Evolutionary conservation across 1,140 invertebrate species (phyloP).

Genomic region (Harlomillsia oculata): DNA sequence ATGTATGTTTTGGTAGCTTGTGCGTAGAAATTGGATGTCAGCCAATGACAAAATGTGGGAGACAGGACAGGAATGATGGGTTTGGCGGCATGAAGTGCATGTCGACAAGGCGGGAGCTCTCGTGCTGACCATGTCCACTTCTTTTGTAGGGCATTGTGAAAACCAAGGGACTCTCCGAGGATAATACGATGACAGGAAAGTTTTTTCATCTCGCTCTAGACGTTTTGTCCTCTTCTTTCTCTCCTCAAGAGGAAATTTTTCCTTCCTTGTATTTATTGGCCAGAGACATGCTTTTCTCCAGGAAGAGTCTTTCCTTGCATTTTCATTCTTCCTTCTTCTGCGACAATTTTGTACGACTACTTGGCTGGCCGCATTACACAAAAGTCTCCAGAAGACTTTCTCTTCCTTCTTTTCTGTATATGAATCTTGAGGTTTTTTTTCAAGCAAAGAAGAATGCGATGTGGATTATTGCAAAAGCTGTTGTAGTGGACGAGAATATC

Average conservation of each 20-base stretch:
- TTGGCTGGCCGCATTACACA: too few relatives aligned
- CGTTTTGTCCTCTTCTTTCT: too few relatives aligned
- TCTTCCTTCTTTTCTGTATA: neutral
- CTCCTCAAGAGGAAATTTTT: too few relatives aligned
- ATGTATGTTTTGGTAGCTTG: too few relatives aligned
- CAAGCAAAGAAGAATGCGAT: neutral
- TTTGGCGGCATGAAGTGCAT: neutral
- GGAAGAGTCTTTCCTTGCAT: too few relatives aligned
- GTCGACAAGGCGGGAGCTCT: neutral
- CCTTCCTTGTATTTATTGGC: too few relatives aligned
- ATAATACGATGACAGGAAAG: neutral
- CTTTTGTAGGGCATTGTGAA: neutral
- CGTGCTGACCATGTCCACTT: neutral
- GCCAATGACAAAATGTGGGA: conserved; percentile 5
- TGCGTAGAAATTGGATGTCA: conserved; percentile 12
- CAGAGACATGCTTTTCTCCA: too few relatives aligned
- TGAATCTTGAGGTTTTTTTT: neutral
- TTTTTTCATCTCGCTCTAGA: too few relatives aligned
- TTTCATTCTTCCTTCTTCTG: too few relatives aligned
- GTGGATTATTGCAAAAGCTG: neutral
- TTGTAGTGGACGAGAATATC: neutral
- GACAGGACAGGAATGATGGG: neutral
- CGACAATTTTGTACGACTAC: too few relatives aligned
- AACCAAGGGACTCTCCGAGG: neutral
- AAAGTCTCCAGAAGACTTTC: too few relatives aligned